Evolutionary conservation across 2,797 vertebrate genomes (phyloP).

Genomic region (Galagoides demidoff): DNA sequence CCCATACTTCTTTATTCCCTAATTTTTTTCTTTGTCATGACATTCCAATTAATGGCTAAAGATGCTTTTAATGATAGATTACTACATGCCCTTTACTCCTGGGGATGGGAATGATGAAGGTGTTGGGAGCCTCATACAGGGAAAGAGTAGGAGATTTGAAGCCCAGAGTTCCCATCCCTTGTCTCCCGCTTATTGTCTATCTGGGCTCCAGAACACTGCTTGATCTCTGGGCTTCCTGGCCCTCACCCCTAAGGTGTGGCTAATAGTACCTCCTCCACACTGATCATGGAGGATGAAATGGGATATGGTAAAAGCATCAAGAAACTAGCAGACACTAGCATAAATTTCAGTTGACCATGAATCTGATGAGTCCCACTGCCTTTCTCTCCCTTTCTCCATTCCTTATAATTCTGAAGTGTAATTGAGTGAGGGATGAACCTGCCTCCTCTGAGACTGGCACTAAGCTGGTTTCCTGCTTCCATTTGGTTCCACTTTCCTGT

Average conservation of each 20-base stretch:
- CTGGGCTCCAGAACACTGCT: background rate
- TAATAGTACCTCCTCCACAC: background rate
- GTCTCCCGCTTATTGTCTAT: background rate
- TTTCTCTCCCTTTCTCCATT: background rate
- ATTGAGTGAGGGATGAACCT: background rate
- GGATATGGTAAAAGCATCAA: background rate
- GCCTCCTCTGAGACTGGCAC: background rate
- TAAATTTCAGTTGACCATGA: background rate
- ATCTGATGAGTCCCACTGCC: background rate
- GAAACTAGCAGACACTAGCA: background rate
- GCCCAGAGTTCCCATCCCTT: background rate
- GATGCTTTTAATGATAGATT: background rate
- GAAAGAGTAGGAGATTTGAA: background rate
- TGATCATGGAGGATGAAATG: background rate
- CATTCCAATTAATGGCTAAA: background rate
- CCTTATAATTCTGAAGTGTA: background rate
- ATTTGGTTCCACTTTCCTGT: background rate
- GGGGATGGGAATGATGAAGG: background rate
- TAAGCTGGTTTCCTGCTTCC: background rate
- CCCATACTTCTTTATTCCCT: background rate
- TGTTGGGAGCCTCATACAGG: background rate
- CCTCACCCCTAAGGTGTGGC: background rate
- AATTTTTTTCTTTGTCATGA: background rate
- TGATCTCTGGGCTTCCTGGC: background rate
- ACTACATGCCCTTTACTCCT: background rate